A percentile compares a stretch with the other conserved stretches of the same genome.
Evolutionary conservation across 2,797 vertebrate genomes (phyloP).

Genomic region (Ctenopoma kingsleyae): DNA sequence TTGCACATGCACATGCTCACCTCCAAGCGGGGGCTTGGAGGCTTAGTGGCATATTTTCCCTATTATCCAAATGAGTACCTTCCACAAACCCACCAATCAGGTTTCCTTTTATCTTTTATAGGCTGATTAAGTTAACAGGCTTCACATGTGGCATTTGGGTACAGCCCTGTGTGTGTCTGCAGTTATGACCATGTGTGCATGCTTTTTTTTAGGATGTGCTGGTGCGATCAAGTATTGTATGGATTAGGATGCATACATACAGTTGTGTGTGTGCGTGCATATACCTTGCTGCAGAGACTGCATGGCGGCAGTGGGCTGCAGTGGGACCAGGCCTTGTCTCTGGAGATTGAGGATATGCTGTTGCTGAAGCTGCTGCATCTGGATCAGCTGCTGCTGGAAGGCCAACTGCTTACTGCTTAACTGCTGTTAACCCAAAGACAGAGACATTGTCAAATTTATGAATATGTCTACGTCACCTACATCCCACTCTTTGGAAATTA

Average conservation of each 20-base stretch:
- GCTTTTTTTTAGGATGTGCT: constrained; percentile 32
- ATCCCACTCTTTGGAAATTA: neutral
- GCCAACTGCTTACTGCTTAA: constrained; percentile 98
- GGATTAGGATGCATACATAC: constrained; percentile 3
- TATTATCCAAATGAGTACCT: constrained; percentile 89
- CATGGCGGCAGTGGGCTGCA: constrained; percentile 93
- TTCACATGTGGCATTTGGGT: constrained; percentile 80
- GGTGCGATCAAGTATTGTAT: constrained; percentile 27
- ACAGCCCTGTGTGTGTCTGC: constrained; percentile 49
- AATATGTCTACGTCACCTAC: neutral
- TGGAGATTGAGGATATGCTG: constrained; percentile 98
- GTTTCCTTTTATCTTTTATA: constrained; percentile 86
- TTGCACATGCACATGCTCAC: constrained; percentile 41
- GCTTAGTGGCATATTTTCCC: constrained; percentile 85
- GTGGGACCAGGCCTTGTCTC: constrained; percentile 95
- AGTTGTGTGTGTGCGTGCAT: constrained; percentile 14
- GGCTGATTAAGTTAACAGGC: constrained; percentile 88
- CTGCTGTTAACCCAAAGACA: constrained; percentile 64
- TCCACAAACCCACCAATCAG: constrained; percentile 88
- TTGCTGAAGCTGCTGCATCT: constrained; percentile 99
- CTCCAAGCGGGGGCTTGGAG: constrained; percentile 53
- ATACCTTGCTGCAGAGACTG: constrained; percentile 97
- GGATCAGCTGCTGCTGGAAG: constrained; percentile 99
- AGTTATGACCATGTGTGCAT: constrained; percentile 20
- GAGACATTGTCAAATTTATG: neutral